These are phyloP conservation scores for Salvelinus alpinus DNA, from an alignment of 2,113 vertebrate species.

Conservation along the genomic window DNA sequence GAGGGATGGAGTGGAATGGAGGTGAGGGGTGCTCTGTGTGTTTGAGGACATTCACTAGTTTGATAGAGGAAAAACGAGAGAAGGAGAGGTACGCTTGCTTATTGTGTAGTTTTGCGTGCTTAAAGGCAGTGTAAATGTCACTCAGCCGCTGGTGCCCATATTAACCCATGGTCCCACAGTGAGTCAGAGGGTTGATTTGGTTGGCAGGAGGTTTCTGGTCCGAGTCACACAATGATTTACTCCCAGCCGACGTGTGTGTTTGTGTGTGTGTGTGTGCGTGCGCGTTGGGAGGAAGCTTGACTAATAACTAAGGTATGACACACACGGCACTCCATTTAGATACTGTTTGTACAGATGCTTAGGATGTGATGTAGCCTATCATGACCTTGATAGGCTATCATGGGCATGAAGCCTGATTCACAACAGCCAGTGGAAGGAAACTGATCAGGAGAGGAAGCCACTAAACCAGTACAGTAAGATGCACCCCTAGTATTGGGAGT, in stretches of 20 bases:
- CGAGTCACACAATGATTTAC: slow-evolving; percentile 33
- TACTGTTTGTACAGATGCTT: neutral
- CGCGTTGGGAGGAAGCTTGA: too few species aligned
- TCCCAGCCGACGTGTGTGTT: neutral
- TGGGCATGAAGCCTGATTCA: too few species aligned
- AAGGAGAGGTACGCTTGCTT: neutral
- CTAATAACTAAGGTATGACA: slow-evolving; percentile 13
- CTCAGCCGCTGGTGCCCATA: neutral
- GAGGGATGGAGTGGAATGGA: neutral
- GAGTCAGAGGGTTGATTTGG: slow-evolving; percentile 41
- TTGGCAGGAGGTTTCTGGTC: slow-evolving; percentile 6
- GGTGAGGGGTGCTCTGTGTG: neutral
- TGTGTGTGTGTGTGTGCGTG: neutral
- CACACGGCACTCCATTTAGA: slow-evolving; percentile 1
- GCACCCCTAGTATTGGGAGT: neutral
- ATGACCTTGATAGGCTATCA: neutral
- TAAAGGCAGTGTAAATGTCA: too few species aligned
- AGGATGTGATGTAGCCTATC: neutral
- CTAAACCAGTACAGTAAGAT: neutral
- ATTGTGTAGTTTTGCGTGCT: too few species aligned
- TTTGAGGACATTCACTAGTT: neutral
- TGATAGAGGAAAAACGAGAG: neutral
- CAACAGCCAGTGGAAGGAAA: neutral
- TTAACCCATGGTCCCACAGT: slow-evolving; percentile 8
- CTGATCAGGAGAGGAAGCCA: neutral